Percentiles rank a stretch among this genome's conserved stretches.
Conservation (phyloP, 2,888 invertebrate species). For the Metacarcinus magister region DNA sequence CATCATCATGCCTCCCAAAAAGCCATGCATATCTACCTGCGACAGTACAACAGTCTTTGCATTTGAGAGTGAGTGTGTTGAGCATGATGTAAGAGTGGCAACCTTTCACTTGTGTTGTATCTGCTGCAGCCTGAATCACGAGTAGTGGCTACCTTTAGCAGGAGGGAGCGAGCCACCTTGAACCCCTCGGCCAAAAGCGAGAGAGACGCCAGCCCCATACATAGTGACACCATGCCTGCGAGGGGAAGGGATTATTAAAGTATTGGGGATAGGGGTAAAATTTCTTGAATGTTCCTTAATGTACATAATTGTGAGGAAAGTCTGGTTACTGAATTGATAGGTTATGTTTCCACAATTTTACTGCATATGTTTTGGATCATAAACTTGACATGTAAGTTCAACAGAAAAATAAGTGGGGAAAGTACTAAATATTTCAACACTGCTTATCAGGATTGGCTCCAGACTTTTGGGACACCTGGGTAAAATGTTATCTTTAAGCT, state of each 20-base stretch:
- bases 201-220: constrained; percentile 71
- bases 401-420: too few relatives aligned
- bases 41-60: constrained; percentile 68
- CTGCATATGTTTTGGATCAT: too few relatives aligned
- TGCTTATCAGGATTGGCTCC: too few relatives aligned
- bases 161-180: constrained; percentile 75
- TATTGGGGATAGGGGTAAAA: not conserved
- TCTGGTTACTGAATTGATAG: not conserved
- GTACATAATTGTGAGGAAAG: too few relatives aligned
- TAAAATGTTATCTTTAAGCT: too few relatives aligned
- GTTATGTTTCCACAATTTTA: not conserved
- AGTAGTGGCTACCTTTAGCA: constrained; percentile 70
- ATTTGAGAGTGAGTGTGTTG: constrained; percentile 58
- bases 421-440: too few relatives aligned
- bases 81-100: constrained; percentile 65
- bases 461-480: too few relatives aligned
- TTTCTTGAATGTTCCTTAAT: not conserved
- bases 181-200: constrained; percentile 75
- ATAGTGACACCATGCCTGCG: constrained; percentile 76
- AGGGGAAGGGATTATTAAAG: not conserved
- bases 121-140: constrained; percentile 55
- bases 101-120: constrained; percentile 71
- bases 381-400: too few relatives aligned
- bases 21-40: constrained; percentile 77
- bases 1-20: constrained; percentile 42